These are phyloP conservation scores for Yponomeuta evonymella DNA, from an alignment of 2,888 invertebrate genomes.

Conservation along the genomic window DNA sequence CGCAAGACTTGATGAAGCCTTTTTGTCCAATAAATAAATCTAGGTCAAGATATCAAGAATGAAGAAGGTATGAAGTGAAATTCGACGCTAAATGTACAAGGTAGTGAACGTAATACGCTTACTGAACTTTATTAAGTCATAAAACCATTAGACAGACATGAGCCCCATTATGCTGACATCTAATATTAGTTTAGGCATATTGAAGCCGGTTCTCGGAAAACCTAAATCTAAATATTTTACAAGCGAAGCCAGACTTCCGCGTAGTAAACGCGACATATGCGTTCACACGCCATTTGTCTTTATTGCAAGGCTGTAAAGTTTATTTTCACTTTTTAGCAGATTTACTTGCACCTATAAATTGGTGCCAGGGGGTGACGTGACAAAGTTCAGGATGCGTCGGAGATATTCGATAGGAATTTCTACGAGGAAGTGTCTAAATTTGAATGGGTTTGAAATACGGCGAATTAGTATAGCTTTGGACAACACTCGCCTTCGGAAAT, in stretches of 20 bases:
- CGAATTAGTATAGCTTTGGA: neutral
- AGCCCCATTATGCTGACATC: neutral
- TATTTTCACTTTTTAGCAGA: neutral
- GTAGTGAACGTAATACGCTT: neutral
- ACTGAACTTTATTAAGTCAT: too few relatives aligned
- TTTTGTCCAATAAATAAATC: too few relatives aligned
- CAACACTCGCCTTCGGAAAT: neutral
- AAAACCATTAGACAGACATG: constrained; percentile 1
- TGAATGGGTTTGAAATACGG: neutral
- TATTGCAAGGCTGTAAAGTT: constrained; percentile 10
- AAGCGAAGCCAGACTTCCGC: constrained; percentile 17
- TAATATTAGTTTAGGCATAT: constrained; percentile 10
- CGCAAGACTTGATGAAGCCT: too few relatives aligned
- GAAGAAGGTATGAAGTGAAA: neutral
- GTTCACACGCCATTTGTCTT: neutral
- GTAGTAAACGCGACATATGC: constrained; percentile 10
- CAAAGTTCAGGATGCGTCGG: neutral
- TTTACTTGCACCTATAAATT: neutral
- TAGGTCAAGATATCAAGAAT: neutral
- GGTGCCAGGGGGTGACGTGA: neutral
- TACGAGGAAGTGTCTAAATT: neutral
- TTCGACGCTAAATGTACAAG: neutral
- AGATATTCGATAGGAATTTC: neutral
- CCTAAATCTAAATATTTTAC: constrained; percentile 37
- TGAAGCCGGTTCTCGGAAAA: constrained; percentile 41